Percentiles rank a stretch among this genome's conserved stretches.
phyloP scores from a whole-genome alignment of 2,888 invertebrate species.

The Tanytarsus gracilentus region DNA sequence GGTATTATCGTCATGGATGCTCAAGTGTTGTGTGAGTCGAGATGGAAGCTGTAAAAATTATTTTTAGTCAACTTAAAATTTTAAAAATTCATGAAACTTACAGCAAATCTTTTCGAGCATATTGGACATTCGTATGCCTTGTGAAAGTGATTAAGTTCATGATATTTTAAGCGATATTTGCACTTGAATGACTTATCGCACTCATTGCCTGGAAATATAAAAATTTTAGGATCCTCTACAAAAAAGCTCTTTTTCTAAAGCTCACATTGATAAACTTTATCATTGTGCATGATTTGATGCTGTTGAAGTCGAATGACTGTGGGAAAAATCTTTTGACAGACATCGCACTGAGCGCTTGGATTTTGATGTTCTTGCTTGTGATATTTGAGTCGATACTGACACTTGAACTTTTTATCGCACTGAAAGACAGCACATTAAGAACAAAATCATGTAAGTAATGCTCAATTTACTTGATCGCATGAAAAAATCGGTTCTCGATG shows the following conservation, averaged over 20 bases:
- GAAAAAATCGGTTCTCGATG: constrained; percentile 12
- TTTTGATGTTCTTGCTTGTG: constrained; percentile 17
- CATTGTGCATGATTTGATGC: constrained; percentile 20
- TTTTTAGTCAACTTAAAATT: background rate
- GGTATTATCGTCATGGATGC: constrained; percentile 16
- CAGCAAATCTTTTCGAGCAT: constrained; percentile 7
- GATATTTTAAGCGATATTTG: constrained; percentile 19
- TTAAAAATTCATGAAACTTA: background rate
- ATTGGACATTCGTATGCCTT: constrained; percentile 22
- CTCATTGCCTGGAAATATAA: background rate
- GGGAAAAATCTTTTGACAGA: constrained; percentile 12
- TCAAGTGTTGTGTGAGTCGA: constrained; percentile 15
- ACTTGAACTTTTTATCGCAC: constrained; percentile 19
- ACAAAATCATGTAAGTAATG: too few species aligned
- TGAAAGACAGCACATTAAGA: background rate
- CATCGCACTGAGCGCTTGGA: constrained; percentile 12
- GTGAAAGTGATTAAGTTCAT: constrained; percentile 17
- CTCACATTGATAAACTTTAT: constrained; percentile 18
- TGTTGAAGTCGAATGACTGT: constrained; percentile 21
- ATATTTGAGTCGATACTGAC: constrained; percentile 20
- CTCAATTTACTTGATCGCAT: constrained; percentile 14
- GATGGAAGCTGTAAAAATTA: constrained; percentile 5
- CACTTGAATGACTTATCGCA: constrained; percentile 17
- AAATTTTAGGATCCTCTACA: too few species aligned
- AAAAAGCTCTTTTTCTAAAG: too few species aligned